phyloP scores from a whole-genome alignment of 2,888 invertebrate species.

The Troides helena region DNA sequence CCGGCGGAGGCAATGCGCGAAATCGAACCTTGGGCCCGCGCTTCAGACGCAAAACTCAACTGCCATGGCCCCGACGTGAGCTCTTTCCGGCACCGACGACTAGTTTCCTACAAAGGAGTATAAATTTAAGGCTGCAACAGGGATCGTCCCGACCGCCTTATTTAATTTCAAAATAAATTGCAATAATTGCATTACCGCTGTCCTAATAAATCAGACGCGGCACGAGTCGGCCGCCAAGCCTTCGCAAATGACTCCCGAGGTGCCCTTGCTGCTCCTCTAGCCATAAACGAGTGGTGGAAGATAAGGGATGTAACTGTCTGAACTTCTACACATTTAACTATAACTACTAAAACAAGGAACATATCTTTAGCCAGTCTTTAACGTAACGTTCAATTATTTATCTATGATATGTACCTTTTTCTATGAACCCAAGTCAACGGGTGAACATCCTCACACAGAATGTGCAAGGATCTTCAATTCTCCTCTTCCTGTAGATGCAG shows the following conservation, averaged over 20 bases:
- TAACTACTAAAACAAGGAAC: too few species aligned
- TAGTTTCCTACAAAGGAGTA: constrained; percentile 51
- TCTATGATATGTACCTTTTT: too few species aligned
- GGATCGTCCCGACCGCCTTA: constrained; percentile 60
- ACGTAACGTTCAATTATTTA: too few species aligned
- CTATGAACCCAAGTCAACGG: too few species aligned
- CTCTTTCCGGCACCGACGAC: constrained; percentile 54
- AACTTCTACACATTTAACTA: too few species aligned
- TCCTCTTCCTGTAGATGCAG: too few species aligned
- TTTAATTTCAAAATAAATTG: constrained; percentile 79
- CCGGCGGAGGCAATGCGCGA: constrained; percentile 38
- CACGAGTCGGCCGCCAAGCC: constrained; percentile 41
- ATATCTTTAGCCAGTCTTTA: too few species aligned
- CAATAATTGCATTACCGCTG: constrained; percentile 74
- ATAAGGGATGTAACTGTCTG: too few species aligned
- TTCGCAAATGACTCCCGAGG: constrained; percentile 42
- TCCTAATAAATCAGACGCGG: constrained; percentile 63
- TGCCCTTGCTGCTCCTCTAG: constrained; percentile 35
- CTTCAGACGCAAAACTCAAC: constrained; percentile 60
- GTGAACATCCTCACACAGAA: too few species aligned
- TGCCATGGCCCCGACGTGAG: constrained; percentile 41
- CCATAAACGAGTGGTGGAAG: too few species aligned
- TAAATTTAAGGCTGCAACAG: constrained; percentile 56
- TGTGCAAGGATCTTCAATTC: too few species aligned
- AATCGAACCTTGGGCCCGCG: constrained; percentile 52